Evolutionary conservation across 1,140 invertebrate genomes (phyloP).

Genomic region (Brachionus koreanus): DNA sequence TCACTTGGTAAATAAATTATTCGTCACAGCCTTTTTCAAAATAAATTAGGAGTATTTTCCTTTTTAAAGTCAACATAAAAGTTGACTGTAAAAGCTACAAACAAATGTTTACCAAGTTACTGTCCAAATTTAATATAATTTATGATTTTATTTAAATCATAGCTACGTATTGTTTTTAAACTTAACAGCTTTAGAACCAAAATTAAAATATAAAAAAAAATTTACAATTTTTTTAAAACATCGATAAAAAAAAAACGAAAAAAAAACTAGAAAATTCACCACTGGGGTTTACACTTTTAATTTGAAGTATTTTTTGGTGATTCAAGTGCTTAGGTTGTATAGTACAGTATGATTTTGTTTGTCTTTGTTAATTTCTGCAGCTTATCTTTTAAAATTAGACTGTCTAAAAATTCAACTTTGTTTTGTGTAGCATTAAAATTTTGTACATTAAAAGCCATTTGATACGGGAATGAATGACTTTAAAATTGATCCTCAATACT

Average conservation of each 20-base stretch:
- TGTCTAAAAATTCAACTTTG: neutral
- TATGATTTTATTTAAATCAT: neutral
- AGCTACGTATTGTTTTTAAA: constrained; percentile 2
- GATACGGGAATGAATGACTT: neutral
- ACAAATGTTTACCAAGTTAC: neutral
- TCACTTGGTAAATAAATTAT: neutral
- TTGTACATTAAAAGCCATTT: neutral
- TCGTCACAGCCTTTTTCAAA: neutral
- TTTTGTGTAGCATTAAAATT: neutral
- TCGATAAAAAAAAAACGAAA: constrained; percentile 28
- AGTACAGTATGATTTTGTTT: neutral
- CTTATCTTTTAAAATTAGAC: neutral
- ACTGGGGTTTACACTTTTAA: constrained; percentile 18
- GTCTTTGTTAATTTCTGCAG: neutral
- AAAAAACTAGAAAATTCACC: constrained; percentile 20
- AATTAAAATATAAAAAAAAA: constrained; percentile 24
- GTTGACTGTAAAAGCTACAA: neutral
- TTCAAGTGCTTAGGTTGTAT: neutral
- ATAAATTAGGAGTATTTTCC: neutral
- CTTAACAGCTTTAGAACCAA: neutral
- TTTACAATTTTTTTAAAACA: constrained; percentile 31
- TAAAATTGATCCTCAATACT: neutral
- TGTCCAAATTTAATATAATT: neutral
- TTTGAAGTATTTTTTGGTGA: neutral
- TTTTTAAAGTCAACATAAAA: neutral